These are phyloP conservation scores for Stegana nigrithorax DNA, from an alignment of 2,888 invertebrate species.

Conservation along the genomic window DNA sequence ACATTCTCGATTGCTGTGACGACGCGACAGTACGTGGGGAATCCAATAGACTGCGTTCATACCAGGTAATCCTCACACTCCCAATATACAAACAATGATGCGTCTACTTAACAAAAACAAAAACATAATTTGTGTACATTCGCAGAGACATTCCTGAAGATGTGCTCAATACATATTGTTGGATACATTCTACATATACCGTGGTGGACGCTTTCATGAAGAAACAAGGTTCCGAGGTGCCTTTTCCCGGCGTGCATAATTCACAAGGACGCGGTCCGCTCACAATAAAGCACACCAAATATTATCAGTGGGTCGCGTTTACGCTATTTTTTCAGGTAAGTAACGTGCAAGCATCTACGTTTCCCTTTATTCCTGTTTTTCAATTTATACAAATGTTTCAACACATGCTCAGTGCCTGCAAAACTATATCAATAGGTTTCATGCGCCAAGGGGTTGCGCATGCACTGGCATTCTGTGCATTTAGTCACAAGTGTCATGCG, in stretches of 20 bases:
- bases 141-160: conserved; percentile 85
- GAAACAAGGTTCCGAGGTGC: conserved; percentile 74
- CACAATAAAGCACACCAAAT: conserved; percentile 79
- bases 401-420: too few relatives aligned
- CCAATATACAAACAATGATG: background rate
- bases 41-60: conserved; percentile 90
- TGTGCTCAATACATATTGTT: conserved; percentile 91
- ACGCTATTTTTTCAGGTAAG: conserved; percentile 84
- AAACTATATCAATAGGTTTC: too few relatives aligned
- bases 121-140: background rate
- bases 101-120: background rate
- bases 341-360: too few relatives aligned
- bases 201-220: conserved; percentile 80
- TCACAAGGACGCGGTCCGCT: conserved; percentile 73
- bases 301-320: conserved; percentile 89
- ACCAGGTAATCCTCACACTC: conserved; percentile 73
- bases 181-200: conserved; percentile 92
- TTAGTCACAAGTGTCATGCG: too few relatives aligned
- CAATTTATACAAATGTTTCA: too few relatives aligned
- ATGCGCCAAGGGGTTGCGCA: too few relatives aligned
- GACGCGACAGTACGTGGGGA: conserved; percentile 88
- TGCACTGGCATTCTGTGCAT: too few relatives aligned
- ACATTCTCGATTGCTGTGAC: conserved; percentile 87
- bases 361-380: too few relatives aligned
- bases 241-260: conserved; percentile 83